These are phyloP conservation scores for Drosophila pseudotakahashii DNA, from an alignment of 2,888 invertebrate genomes.

Conservation along the genomic window DNA sequence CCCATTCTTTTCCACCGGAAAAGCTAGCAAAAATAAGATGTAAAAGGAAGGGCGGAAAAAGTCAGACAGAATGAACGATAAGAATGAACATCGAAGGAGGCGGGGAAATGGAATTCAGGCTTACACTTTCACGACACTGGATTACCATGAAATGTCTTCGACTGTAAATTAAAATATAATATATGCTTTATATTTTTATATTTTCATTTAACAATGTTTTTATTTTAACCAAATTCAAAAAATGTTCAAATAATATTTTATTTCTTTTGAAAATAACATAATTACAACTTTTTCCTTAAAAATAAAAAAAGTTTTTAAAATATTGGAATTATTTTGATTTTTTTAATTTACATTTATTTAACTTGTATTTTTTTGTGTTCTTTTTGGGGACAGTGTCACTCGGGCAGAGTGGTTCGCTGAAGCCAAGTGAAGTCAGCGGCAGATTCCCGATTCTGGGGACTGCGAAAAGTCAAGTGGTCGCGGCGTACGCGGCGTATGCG, in stretches of 20 bases:
- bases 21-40: neutral
- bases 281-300: too few species aligned
- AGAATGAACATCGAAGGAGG: constrained; percentile 15
- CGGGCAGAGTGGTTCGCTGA: neutral
- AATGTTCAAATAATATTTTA: too few species aligned
- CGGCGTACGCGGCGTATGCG: constrained; percentile 43
- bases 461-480: constrained; percentile 44
- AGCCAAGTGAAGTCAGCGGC: constrained; percentile 6
- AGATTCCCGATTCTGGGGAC: constrained; percentile 15
- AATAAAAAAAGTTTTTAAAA: too few species aligned
- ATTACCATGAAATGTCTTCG: neutral
- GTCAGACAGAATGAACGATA: constrained; percentile 25
- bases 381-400: constrained; percentile 2
- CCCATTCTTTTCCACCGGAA: constrained; percentile 3
- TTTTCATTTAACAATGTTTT: too few species aligned
- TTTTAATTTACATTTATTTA: too few species aligned
- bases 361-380: neutral
- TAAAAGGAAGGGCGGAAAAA: constrained; percentile 1
- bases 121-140: neutral
- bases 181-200: too few species aligned
- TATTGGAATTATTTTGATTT: too few species aligned
- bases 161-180: neutral
- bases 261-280: too few species aligned
- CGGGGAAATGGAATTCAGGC: neutral
- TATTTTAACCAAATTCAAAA: too few species aligned